Evolutionary conservation across 2,113 vertebrate species (phyloP).

Genomic region (Salminus brasiliensis): DNA sequence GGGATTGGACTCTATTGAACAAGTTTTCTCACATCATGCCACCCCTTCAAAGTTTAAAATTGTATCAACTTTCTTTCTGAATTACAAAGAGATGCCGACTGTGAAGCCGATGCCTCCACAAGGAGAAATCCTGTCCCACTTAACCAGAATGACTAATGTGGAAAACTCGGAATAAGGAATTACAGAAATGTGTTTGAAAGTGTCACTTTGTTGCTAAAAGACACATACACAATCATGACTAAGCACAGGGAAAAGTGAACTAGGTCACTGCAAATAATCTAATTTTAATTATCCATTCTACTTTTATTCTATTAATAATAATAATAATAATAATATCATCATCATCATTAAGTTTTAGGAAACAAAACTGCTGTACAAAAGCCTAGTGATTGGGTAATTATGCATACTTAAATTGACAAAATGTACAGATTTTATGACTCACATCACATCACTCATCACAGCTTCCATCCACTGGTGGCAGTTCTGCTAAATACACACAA

Average conservation of each 20-base stretch:
- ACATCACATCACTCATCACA: too few relatives aligned
- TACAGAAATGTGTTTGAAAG: constrained; percentile 6
- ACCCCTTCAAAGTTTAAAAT: constrained; percentile 15
- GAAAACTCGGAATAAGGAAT: not conserved
- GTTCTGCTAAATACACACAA: too few relatives aligned
- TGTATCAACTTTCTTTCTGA: constrained; percentile 23
- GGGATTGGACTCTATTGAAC: not conserved
- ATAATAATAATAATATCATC: too few relatives aligned
- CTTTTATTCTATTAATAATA: not conserved
- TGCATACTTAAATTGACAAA: too few relatives aligned
- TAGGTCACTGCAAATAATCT: constrained; percentile 20
- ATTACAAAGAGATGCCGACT: constrained; percentile 10
- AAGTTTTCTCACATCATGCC: not conserved
- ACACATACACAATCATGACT: not conserved
- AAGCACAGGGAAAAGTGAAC: not conserved
- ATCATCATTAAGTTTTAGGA: too few relatives aligned
- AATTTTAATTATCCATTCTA: not conserved
- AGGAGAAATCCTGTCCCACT: constrained; percentile 9
- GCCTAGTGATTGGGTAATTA: too few relatives aligned
- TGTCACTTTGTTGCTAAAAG: constrained; percentile 23
- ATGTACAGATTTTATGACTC: too few relatives aligned
- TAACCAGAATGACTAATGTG: constrained; percentile 17
- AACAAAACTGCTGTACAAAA: too few relatives aligned
- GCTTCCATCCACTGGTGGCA: too few relatives aligned
- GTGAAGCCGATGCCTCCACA: not conserved